phyloP scores from a whole-genome alignment of 2,113 vertebrate species.

The Baryphthengus martii region DNA sequence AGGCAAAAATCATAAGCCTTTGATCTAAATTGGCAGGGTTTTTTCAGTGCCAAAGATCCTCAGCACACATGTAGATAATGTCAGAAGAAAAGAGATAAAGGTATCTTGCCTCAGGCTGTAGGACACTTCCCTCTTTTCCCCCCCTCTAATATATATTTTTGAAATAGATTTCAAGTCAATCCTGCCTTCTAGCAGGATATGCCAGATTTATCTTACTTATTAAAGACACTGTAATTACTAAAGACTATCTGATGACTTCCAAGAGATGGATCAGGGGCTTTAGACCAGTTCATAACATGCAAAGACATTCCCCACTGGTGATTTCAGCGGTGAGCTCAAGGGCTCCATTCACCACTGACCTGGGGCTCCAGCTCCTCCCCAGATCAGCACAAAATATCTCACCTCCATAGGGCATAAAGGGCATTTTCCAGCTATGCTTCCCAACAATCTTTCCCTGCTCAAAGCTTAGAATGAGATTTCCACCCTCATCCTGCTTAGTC shows the following conservation, averaged over 20 bases:
- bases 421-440: not conserved
- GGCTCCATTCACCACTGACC: not conserved
- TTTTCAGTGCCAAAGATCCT: not conserved
- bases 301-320: not conserved
- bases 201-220: not conserved
- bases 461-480: not conserved
- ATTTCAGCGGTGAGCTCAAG: not conserved
- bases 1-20: not conserved
- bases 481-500: not conserved
- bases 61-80: not conserved
- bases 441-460: not conserved
- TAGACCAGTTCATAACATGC: not conserved
- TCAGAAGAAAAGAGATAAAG: constrained; percentile 7
- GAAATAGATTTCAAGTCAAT: not conserved
- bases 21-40: not conserved
- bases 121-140: not conserved
- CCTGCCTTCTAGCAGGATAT: not conserved
- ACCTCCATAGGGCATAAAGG: not conserved
- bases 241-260: not conserved
- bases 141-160: not conserved
- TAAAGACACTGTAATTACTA: not conserved
- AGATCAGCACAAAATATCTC: not conserved
- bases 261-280: not conserved
- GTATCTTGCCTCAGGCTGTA: not conserved
- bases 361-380: not conserved